Base-by-base conservation (phyloP, 1,140 invertebrate species). In the Globodera ellingtonae region DNA sequence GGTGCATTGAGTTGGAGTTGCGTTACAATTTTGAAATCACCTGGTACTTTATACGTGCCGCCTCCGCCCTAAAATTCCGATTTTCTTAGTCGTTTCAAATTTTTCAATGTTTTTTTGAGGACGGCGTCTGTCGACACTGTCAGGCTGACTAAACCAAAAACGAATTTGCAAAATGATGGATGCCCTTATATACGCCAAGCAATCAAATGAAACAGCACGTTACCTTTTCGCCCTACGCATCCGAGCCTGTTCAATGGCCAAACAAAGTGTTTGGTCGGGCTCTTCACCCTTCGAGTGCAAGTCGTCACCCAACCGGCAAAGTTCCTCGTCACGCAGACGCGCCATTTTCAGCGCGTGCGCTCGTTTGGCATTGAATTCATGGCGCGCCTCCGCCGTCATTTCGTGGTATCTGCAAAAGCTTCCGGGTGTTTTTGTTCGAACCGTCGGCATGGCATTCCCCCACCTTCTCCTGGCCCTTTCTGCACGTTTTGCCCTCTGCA, bases 321-420 rank as follows among this genome's bases (percentile, higher is more conserved):
- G 70, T 67, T 80, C 73, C 44, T 79, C 70, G 69, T 80, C 79
- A 15, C 72, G 48, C 46, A 80, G 46, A 35, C 79, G 48, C 8
- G 79, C 70, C 79, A 80, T 80, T 56, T 80, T 80, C 67, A 80
- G 18, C 46, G 79, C 50, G 66, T 69, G 79, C 10, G 79, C 78
- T 78, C 79, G 46, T 52, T 78, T 80, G n/a, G 79, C 79, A 67
- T 80, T 80, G 47, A 80, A 80, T 52, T 80, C 79, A 69, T 80
- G 79, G 4, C 79, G 70, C 18, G 79, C 79, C 50, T 80, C 79
- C n/a, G 79, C 79, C 24, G 48, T 73, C 79, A 80, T 80, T 66
- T 80, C 79, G 69, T 80, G 79, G 75, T 80, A 80, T 75, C 79
- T 80, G 47, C 66, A 77, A 46, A 77, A 75, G 24, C 56, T 44